Evolutionary conservation across 37 sponge, comb jelly and placozoan species (phyloP).

Genomic region (Beroe forskalii): DNA sequence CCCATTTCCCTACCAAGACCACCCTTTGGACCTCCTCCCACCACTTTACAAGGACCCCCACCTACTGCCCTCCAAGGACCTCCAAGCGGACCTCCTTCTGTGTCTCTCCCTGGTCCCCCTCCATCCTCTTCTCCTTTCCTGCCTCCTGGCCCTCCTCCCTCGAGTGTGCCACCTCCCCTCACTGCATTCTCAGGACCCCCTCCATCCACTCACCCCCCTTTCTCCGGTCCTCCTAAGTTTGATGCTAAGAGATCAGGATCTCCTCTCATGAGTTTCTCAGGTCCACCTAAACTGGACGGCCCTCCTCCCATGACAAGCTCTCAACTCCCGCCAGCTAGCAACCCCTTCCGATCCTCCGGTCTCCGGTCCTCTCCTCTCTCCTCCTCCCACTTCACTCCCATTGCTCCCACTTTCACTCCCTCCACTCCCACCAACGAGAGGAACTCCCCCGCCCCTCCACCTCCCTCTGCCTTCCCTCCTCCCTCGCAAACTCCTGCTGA

Average conservation of each 20-base stretch:
- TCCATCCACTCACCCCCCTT: not conserved
- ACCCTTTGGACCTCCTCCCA: slow-evolving; percentile 9
- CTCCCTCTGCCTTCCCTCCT: not conserved
- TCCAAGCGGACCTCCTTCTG: not conserved
- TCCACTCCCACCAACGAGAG: not conserved
- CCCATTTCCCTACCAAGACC: not conserved
- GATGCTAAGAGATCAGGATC: not conserved
- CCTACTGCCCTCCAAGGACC: not conserved
- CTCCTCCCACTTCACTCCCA: not conserved
- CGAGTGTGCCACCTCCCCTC: not conserved
- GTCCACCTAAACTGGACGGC: not conserved
- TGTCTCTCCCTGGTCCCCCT: not conserved
- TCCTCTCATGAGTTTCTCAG: not conserved
- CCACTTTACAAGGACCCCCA: not conserved
- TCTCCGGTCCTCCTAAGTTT: not conserved
- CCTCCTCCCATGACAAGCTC: not conserved
- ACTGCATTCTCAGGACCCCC: not conserved
- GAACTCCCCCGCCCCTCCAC: not conserved
- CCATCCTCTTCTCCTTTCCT: not conserved
- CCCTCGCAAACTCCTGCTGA: not conserved
- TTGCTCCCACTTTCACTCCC: not conserved
- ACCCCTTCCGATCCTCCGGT: not conserved
- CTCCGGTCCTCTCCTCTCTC: not conserved
- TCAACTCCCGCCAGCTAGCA: not conserved
- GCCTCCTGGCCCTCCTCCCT: not conserved